A percentile compares a stretch with the other conserved stretches of the same genome.
These are phyloP conservation scores for Propithecus perrieri DNA, from an alignment of 2,797 vertebrate genomes.

Conservation along the genomic window DNA sequence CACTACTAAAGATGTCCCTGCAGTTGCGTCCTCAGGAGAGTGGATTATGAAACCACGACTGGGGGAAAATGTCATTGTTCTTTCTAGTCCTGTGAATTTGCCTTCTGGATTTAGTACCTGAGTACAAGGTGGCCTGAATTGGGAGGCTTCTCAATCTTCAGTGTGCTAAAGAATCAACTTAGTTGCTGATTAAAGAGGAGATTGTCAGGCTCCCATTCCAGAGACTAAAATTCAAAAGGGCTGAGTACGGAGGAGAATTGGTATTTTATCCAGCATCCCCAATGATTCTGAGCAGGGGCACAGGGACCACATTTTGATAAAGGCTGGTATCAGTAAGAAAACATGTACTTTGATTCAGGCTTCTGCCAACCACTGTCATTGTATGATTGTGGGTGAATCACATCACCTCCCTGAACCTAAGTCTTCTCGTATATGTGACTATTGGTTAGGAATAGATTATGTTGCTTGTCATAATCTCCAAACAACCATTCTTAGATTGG, in stretches of 20 bases:
- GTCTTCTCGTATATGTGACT: neutral
- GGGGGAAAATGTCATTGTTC: neutral
- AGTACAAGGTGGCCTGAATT: neutral
- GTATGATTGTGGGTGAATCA: neutral
- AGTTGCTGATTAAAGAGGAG: neutral
- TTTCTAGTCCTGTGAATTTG: neutral
- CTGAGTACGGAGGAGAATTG: neutral
- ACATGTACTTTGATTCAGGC: neutral
- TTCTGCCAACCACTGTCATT: neutral
- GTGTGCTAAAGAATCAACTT: neutral
- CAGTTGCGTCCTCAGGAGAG: neutral
- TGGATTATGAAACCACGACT: neutral
- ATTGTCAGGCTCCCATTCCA: neutral
- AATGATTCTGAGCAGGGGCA: neutral
- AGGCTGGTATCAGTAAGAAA: neutral
- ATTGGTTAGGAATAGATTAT: neutral
- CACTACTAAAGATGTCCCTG: neutral
- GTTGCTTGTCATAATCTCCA: neutral
- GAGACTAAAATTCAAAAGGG: neutral
- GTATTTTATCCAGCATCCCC: neutral
- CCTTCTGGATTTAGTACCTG: neutral
- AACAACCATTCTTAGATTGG: neutral
- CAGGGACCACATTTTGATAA: neutral
- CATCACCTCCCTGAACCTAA: neutral
- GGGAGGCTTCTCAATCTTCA: neutral